phyloP scores from a whole-genome alignment of 2,113 vertebrate species.

The Chrysemys picta region DNA sequence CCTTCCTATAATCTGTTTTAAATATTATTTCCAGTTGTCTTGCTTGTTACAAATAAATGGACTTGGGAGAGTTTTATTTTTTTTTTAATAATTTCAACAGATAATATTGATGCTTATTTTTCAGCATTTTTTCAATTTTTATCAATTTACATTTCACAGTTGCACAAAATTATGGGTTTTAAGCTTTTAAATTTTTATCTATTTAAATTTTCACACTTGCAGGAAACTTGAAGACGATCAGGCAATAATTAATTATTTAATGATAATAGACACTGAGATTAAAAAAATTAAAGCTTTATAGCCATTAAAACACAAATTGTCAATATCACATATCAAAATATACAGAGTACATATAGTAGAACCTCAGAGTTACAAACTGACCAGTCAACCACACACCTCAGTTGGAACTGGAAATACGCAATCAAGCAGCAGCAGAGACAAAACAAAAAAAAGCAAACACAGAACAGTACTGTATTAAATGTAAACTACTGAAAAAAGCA shows the following conservation, averaged over 20 bases:
- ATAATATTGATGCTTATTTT: neutral
- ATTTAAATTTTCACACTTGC: neutral
- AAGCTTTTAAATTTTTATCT: neutral
- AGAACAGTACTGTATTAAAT: no score
- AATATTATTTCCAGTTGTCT: neutral
- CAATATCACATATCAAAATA: no score
- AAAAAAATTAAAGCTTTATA: neutral
- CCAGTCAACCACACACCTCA: no score
- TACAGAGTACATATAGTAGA: neutral
- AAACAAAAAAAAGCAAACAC: no score
- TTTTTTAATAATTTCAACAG: no score
- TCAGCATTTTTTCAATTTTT: neutral
- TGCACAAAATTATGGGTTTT: neutral
- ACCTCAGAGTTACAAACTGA: no score
- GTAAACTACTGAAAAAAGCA: neutral
- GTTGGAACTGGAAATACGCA: no score
- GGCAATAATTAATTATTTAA: neutral
- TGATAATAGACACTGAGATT: neutral
- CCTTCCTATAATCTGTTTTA: neutral
- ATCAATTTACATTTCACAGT: neutral
- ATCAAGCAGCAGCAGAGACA: no score
- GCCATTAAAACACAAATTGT: no score
- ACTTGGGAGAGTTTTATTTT: neutral
- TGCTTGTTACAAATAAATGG: neutral
- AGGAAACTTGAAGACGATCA: neutral